Evolutionary conservation across 1,140 invertebrate genomes (phyloP).

Genomic region (Platorchestia sp.): DNA sequence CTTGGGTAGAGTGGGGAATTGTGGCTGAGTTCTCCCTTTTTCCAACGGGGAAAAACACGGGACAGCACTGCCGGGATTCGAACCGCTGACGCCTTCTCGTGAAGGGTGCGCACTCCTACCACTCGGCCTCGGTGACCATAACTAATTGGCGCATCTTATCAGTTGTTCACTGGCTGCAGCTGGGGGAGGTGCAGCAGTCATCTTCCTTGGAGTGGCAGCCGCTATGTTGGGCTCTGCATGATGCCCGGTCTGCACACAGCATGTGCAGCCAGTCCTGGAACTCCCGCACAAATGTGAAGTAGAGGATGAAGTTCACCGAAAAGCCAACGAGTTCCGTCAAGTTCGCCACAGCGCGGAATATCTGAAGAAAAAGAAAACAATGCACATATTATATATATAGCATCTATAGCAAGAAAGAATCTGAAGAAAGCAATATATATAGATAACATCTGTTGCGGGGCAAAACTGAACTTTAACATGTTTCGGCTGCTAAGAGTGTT

Average conservation of each 20-base stretch:
- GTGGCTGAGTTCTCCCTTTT: no score
- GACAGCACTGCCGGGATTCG: no score
- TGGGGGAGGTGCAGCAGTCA: background rate
- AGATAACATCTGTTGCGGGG: no score
- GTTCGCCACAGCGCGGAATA: constrained; percentile 64
- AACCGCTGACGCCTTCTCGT: no score
- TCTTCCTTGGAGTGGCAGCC: background rate
- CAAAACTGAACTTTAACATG: no score
- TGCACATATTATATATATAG: no score
- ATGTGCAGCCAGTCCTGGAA: constrained; percentile 56
- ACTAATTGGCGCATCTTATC: background rate
- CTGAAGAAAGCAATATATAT: no score
- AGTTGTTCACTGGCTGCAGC: background rate
- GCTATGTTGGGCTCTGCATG: background rate
- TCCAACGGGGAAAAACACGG: no score
- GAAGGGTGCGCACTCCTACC: no score
- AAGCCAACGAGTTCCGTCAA: constrained; percentile 62
- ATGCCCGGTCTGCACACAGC: background rate
- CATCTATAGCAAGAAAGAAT: no score
- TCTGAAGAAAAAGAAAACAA: constrained; percentile 55
- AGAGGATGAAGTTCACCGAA: constrained; percentile 64
- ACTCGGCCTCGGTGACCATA: background rate
- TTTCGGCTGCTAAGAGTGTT: no score
- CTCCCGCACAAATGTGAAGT: constrained; percentile 62
- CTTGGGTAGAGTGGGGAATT: no score